These are phyloP conservation scores for Enteromius thamalakanensis DNA, from an alignment of 2,797 vertebrate genomes.

Conservation along the genomic window DNA sequence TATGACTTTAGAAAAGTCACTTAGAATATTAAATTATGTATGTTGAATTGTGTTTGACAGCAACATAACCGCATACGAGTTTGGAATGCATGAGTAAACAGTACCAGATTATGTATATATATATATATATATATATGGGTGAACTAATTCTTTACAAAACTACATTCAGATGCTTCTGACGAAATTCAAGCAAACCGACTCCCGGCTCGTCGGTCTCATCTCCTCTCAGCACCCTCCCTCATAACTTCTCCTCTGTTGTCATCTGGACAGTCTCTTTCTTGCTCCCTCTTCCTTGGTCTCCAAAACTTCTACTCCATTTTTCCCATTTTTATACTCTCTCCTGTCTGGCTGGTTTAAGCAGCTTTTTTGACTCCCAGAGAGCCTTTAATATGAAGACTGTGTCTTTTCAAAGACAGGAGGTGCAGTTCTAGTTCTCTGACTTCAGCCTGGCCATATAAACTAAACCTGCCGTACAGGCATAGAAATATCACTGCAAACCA, in stretches of 20 bases:
- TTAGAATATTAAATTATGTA: not conserved
- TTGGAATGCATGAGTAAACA: not conserved
- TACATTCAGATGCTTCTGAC: not conserved
- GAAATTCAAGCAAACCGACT: not conserved
- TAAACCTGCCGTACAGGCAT: conserved; percentile 2
- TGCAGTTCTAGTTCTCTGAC: not conserved
- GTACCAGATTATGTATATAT: not conserved
- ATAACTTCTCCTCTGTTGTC: not conserved
- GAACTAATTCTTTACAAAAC: not conserved
- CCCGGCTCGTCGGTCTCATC: not conserved
- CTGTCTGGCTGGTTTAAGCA: not conserved
- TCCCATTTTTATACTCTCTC: not conserved
- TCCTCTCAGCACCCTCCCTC: not conserved
- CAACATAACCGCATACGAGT: not conserved
- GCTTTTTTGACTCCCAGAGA: not conserved
- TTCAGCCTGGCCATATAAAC: conserved; percentile 16
- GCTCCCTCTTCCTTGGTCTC: conserved; percentile 1
- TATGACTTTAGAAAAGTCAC: not conserved
- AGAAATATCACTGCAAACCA: conserved; percentile 1
- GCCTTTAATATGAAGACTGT: not conserved
- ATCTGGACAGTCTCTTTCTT: not conserved
- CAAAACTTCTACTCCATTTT: not conserved
- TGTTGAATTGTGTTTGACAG: not conserved
- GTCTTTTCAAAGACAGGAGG: not conserved
- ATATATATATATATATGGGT: not conserved